Base-by-base conservation (phyloP, 2,888 invertebrate species). In the Parthenolecanium corni region DNA sequence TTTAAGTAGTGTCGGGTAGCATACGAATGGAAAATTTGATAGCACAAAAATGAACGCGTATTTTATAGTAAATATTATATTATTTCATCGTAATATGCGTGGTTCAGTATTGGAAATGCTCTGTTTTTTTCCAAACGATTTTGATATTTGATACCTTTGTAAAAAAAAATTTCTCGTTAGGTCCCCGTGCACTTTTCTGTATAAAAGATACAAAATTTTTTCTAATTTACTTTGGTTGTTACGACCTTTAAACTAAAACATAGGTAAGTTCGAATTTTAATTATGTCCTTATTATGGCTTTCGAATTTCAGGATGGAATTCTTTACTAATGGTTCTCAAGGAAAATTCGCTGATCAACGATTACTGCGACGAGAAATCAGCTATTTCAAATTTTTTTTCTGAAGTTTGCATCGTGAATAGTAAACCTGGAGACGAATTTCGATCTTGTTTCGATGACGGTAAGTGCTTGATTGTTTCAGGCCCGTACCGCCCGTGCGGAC, bases 271-370 rank as follows among this genome's bases (percentile, higher is more conserved):
- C n/a, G n/a, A n/a, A n/a, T n/a, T n/a, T n/a, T n/a, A n/a, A n/a
- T n/a, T n/a, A n/a, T n/a, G n/a, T n/a, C n/a, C n/a, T 18, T 16
- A 36, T 5, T 16, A 14, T 46, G 40, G 5, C 40, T 23, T 31
- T 24, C 12, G 12, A 40, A 52, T 63, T 56, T 61, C 49, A 66
- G 66, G 46, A n/a, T 66, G 66, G 66, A 66, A 66, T 62, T 65
- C 66, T 23, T 61, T 66, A n/a, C 21, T 66, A 23, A 14, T 65
- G 21, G 51, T 54, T 31, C 21, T 64, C 14, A 64, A 65, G 25
- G 46, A 53, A 18, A 44, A 38, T 18, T 52, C 63, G 1, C 18
- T 63, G 14, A 47, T 63, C 25, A 31, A 31, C 21, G 44, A 53
- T 14, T 25, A 49, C 36, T 58, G 58, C 20, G 18, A 49, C 12